Percentiles rank a stretch among this genome's conserved stretches.
phyloP scores from a whole-genome alignment of 2,113 vertebrate genomes.

The Psammodynastes pulverulentus region DNA sequence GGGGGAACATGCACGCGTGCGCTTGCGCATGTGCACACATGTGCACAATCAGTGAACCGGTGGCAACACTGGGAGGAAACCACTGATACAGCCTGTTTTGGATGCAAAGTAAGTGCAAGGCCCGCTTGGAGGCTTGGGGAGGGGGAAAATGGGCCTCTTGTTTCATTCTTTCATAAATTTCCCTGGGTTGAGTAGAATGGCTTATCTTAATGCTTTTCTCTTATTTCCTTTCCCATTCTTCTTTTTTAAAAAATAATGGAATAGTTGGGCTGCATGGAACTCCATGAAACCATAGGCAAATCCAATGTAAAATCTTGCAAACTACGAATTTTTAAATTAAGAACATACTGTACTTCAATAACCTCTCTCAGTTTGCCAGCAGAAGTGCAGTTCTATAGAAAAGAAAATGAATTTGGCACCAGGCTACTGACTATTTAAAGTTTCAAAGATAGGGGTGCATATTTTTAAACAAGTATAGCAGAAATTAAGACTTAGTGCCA shows the following conservation, averaged over 20 bases:
- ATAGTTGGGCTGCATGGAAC: background rate
- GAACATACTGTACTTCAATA: background rate
- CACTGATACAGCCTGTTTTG: no score
- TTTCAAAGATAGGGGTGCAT: background rate
- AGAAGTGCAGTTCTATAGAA: background rate
- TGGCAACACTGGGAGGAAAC: no score
- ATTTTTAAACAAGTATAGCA: background rate
- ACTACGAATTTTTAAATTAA: background rate
- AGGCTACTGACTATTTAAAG: background rate
- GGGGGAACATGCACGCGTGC: no score
- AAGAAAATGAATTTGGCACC: background rate
- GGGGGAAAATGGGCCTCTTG: no score
- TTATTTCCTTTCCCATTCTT: background rate
- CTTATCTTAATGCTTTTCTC: background rate
- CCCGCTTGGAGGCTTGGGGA: no score
- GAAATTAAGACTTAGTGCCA: background rate
- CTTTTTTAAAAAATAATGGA: background rate
- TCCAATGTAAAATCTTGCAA: background rate
- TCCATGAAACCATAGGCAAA: background rate
- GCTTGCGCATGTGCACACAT: no score
- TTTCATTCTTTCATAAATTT: background rate
- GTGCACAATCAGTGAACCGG: no score
- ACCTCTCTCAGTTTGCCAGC: background rate
- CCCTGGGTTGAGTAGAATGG: background rate
- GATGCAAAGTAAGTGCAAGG: no score